Base-by-base conservation (phyloP, 2,797 vertebrate genomes). In the Distichodus sexfasciatus region DNA sequence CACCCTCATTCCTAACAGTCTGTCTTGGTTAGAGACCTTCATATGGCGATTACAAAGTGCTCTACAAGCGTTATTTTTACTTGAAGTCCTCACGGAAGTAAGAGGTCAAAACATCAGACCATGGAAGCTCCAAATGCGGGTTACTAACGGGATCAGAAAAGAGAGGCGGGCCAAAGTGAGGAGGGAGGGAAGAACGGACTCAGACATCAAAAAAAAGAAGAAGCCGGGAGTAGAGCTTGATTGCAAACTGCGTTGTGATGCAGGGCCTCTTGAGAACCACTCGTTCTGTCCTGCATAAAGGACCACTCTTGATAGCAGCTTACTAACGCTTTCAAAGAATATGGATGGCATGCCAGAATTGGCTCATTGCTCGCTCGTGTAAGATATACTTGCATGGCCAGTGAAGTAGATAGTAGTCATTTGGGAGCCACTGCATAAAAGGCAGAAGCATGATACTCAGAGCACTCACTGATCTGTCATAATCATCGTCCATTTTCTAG, bases 261-360 rank as follows among this genome's bases (percentile, higher is more conserved):
- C 8, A 8, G 21, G 35, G 6, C n/a, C 31, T 58, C 31, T 57
- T 67, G 38, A 57, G 36, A 67, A 23, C 19, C 57, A 69, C 59
- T 69, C 23, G 66, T 48, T 61, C 46, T 60, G 36, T 29, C 15
- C 46, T 31, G 24, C 17, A 12, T 23, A 50, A 60, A 11, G 21
- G 26, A 15, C 54, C 31, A 23, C 40, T 41, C 43, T 43, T 51
- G n/a, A 58, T 24, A 14, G 17, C 5, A n/a, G 35, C 33, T 17
- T 35, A 51, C 26, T 61, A 60, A 50, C 26, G 31, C 55, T 24
- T 58, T 48, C 15, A 10, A 58, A 31, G 35, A 19, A 4, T 55
- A 12, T 21, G 4, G 19, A 38, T 19, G 17, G 6, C 10, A 19
- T 11, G 31, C 17, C 53, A 19, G 1, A 55, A 36, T 14, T 21